A percentile compares a stretch with the other conserved stretches of the same genome.
phyloP scores from a whole-genome alignment of 2,888 invertebrate species.

The Plebejus anna region DNA sequence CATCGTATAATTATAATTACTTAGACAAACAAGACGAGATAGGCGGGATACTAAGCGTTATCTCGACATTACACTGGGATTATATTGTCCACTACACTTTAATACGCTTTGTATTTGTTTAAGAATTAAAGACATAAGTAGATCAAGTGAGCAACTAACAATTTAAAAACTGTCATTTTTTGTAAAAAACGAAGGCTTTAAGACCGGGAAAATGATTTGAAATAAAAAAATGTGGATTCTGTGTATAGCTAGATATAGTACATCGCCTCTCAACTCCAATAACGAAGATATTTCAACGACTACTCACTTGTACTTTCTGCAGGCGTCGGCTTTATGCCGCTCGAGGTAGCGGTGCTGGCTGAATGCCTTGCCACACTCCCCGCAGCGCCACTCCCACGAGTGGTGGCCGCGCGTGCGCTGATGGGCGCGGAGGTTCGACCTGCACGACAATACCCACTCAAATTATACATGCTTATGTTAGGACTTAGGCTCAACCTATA shows the following conservation, averaged over 20 bases:
- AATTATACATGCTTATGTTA: not conserved
- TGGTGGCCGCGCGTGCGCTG: slow-evolving; percentile 86
- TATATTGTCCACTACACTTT: not conserved
- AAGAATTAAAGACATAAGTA: not conserved
- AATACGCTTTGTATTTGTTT: not conserved
- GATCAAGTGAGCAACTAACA: too few relatives aligned
- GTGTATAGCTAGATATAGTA: too few relatives aligned
- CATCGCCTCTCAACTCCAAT: too few relatives aligned
- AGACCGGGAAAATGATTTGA: too few relatives aligned
- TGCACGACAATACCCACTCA: slow-evolving; percentile 42
- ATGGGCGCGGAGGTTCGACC: slow-evolving; percentile 86
- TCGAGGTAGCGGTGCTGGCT: slow-evolving; percentile 83
- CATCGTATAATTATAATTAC: slow-evolving; percentile 25
- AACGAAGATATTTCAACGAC: too few relatives aligned
- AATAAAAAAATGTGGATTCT: too few relatives aligned
- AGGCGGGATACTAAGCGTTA: slow-evolving; percentile 11
- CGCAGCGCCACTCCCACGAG: slow-evolving; percentile 83
- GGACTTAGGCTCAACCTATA: not conserved
- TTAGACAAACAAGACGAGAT: slow-evolving; percentile 20
- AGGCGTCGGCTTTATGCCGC: slow-evolving; percentile 82
- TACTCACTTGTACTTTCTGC: slow-evolving; percentile 79
- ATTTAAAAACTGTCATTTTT: too few relatives aligned
- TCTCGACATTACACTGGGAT: not conserved
- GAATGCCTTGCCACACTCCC: slow-evolving; percentile 84
- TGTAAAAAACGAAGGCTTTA: too few relatives aligned